These are phyloP conservation scores for Papilio polytes DNA, from an alignment of 1,140 invertebrate species.

Conservation along the genomic window DNA sequence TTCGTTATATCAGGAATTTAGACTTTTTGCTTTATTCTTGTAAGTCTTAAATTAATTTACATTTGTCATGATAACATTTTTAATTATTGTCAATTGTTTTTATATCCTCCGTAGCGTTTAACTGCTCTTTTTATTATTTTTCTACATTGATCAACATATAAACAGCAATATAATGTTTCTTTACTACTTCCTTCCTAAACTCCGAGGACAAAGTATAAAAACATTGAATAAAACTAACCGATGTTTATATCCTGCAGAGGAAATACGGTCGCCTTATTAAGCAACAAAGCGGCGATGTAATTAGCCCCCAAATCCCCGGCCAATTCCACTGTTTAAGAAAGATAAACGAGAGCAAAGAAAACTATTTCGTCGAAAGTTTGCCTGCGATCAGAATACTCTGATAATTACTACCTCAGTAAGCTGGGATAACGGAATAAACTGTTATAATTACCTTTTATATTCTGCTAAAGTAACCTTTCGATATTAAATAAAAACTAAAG, in stretches of 20 bases:
- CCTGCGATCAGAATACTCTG: conserved; percentile 56
- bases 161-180: not conserved
- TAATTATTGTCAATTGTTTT: too few relatives aligned
- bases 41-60: too few relatives aligned
- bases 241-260: conserved; percentile 27
- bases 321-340: conserved; percentile 81
- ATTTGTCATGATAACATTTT: too few relatives aligned
- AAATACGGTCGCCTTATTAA: conserved; percentile 48
- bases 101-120: too few relatives aligned
- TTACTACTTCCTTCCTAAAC: not conserved
- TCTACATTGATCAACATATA: too few relatives aligned
- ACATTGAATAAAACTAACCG: conserved; percentile 35
- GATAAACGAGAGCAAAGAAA: conserved; percentile 78
- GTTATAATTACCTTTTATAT: conserved; percentile 18
- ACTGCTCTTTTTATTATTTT: too few relatives aligned
- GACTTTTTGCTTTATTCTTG: too few relatives aligned
- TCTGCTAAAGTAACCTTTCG: not conserved
- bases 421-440: conserved; percentile 38
- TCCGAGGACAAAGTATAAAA: conserved; percentile 45
- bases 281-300: conserved; percentile 65
- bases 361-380: conserved; percentile 66
- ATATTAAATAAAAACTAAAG: not conserved
- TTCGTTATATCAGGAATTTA: too few relatives aligned
- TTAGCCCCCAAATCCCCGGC: conserved; percentile 74
- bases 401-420: conserved; percentile 53